Conservation (phyloP, 2,797 vertebrate species). For the Bucorvus abyssinicus region DNA sequence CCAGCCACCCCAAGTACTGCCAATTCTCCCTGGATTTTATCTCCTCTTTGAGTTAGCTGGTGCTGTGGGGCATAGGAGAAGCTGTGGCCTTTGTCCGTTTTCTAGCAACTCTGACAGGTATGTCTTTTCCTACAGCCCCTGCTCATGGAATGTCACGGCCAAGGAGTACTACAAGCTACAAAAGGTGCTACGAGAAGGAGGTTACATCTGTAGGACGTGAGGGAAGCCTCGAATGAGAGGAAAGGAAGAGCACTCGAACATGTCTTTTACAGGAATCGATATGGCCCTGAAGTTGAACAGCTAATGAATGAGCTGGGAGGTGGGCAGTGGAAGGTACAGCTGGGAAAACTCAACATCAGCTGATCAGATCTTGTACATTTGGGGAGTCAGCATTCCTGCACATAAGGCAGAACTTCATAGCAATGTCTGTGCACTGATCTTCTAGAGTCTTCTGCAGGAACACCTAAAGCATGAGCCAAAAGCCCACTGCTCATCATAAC, state of each 20-base stretch:
- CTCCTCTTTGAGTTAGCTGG: background rate
- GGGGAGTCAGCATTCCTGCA: background rate
- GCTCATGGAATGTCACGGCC: accelerated
- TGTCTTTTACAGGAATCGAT: background rate
- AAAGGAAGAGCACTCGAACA: background rate
- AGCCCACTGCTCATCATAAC: background rate
- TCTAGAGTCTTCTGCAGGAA: background rate
- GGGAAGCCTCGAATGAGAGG: background rate
- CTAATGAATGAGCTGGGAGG: background rate
- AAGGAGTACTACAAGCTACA: background rate
- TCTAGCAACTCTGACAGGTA: background rate
- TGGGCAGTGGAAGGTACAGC: background rate
- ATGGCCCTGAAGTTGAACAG: background rate
- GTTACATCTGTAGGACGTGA: background rate
- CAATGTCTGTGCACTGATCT: background rate
- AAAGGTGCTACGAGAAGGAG: background rate
- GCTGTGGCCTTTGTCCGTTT: background rate
- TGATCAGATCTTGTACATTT: background rate
- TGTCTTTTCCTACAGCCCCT: background rate
- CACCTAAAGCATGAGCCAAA: background rate
- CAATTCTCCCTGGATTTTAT: background rate
- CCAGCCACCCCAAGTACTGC: background rate
- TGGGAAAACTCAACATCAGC: background rate
- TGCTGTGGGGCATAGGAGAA: background rate
- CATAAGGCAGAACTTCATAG: background rate